Conservation (phyloP, 1,140 invertebrate species). For the Drosophila lacteicornis region DNA sequence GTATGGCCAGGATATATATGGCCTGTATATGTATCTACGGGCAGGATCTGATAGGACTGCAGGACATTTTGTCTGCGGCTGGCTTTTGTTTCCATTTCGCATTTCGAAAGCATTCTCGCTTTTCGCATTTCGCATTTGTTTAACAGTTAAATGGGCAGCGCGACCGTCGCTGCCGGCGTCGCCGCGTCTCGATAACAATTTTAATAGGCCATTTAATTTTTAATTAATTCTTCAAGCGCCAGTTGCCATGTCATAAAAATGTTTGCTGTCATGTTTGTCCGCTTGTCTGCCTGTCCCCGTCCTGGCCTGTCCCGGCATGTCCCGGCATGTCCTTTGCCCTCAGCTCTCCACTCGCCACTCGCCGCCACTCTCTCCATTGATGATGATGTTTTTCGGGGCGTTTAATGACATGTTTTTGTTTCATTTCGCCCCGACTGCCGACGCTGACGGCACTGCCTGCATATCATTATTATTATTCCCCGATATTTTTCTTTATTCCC, state of each 20-base stretch:
- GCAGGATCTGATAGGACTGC: slow-evolving; percentile 38
- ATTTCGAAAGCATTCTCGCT: neutral
- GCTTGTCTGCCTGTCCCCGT: slow-evolving; percentile 5
- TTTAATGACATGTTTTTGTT: slow-evolving; percentile 74
- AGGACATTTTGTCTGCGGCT: slow-evolving; percentile 25
- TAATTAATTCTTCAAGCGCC: slow-evolving; percentile 82
- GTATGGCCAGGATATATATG: neutral
- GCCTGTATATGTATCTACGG: neutral
- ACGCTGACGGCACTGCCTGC: slow-evolving; percentile 33
- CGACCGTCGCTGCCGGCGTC: slow-evolving; percentile 50
- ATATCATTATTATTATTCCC: slow-evolving; percentile 70
- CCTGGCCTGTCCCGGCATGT: neutral
- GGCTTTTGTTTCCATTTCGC: slow-evolving; percentile 60
- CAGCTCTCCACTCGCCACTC: neutral
- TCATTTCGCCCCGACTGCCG: slow-evolving; percentile 35
- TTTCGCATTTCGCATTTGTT: slow-evolving; percentile 45
- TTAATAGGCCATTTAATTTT: slow-evolving; percentile 83
- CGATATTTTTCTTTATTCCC: slow-evolving; percentile 48
- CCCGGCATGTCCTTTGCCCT: slow-evolving; percentile 18
- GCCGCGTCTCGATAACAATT: slow-evolving; percentile 78
- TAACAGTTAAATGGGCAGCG: slow-evolving; percentile 51
- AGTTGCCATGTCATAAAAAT: slow-evolving; percentile 80
- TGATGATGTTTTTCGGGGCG: slow-evolving; percentile 34
- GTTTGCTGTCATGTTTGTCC: slow-evolving; percentile 69
- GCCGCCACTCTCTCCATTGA: slow-evolving; percentile 2